Evolutionary conservation across 2,797 vertebrate genomes (phyloP), one percentile per base, ranked within the genome.

Genomic region (Argya squamiceps): DNA sequence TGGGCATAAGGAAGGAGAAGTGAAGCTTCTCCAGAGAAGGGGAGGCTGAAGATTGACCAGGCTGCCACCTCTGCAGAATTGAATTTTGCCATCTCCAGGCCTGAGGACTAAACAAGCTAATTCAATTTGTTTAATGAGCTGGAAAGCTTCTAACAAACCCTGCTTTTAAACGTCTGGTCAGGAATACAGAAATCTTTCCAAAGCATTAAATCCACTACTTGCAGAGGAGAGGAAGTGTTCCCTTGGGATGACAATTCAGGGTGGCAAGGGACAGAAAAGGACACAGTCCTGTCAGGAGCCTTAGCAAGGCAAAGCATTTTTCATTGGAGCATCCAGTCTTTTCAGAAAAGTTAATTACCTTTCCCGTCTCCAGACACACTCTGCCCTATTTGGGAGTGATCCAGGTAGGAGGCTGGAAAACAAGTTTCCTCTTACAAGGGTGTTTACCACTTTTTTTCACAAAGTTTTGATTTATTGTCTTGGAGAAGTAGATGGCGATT

Each of bases 51-150:
- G 67, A 60, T 0, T 88, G 93, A 77, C 71, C 79, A 91, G 71
- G 46, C 82, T 95, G 82, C 84, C 84, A 92, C 79, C 82, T 92
- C 53, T 29, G 56, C 58, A 68, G 60, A 95, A 95, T 29, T 58
- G 15, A 92, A 85, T 93, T 88, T 88, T 92, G 58, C 71, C 68
- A 91, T 91, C 76, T 68, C 68, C 89, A 91, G 78, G 68, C 78
- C 84, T 43, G 19, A 92, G 44, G 53, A 93, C 64, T 92, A 84
- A 94, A 58, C 68, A 78, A 91, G 60, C 68, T 80, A 88, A 93
- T 93, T 95, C 34, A 68, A 67, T 95, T 88, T 83, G 37, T 53
- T 92, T 89, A 96, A 97, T n/a, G 87, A 93, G 64, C 68, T 95
- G 68, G 84, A 92, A 95, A 93, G 71, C 75, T 64, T 85, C 75